Conservation (phyloP, 2,113 vertebrate species). For the Tauraco erythrolophus region DNA sequence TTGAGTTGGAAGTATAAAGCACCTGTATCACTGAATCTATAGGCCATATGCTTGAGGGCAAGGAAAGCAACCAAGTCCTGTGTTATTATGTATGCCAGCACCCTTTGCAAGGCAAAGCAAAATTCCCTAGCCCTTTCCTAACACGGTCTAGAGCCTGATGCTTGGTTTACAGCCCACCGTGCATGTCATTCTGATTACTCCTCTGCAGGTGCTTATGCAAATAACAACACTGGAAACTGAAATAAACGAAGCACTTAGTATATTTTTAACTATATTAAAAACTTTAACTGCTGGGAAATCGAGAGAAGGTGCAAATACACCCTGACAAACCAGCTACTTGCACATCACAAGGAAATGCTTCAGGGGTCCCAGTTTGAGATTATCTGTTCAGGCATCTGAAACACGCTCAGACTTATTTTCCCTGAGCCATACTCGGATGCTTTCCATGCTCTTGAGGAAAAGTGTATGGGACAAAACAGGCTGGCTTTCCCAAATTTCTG, state of each 20-base stretch:
- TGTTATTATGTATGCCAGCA: accelerated
- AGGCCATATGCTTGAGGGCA: not conserved
- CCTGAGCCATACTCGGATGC: not conserved
- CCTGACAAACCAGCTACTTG: not conserved
- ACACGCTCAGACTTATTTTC: not conserved
- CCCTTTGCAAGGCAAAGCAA: not conserved
- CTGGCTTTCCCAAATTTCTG: not conserved
- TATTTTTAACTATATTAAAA: not conserved
- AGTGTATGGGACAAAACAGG: not conserved
- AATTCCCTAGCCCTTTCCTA: not conserved
- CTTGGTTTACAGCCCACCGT: not conserved
- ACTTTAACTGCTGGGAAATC: not conserved
- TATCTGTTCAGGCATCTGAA: constrained; percentile 30
- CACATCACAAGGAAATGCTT: not conserved
- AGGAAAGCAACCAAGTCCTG: not conserved
- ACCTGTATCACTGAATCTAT: not conserved
- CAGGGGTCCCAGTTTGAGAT: not conserved
- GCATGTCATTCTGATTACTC: not conserved
- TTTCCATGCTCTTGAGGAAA: not conserved
- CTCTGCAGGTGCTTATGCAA: not conserved
- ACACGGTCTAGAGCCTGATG: not conserved
- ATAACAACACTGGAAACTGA: not conserved
- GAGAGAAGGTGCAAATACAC: not conserved
- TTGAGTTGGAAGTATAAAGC: not conserved
- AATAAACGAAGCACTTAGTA: not conserved